Evolutionary conservation across 2,797 vertebrate genomes (phyloP).

Genomic region (Molossus alvarezi): DNA sequence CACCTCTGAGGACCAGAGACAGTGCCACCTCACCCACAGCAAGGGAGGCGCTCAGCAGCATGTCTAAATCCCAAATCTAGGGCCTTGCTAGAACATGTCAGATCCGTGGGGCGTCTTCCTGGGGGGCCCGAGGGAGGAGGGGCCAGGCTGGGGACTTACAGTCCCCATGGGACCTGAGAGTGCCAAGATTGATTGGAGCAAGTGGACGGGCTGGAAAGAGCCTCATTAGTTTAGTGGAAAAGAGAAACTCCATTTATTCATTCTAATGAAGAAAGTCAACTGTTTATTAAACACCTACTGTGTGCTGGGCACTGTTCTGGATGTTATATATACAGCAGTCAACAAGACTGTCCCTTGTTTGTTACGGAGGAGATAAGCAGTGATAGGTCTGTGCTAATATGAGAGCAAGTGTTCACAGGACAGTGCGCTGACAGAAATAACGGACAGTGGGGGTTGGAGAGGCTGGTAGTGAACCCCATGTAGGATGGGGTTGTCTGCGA

Average conservation of each 20-base stretch:
- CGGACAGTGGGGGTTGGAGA: background rate
- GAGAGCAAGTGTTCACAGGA: background rate
- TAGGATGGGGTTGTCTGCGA: background rate
- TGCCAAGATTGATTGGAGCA: background rate
- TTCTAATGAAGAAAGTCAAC: background rate
- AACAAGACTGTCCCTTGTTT: background rate
- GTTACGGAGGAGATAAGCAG: background rate
- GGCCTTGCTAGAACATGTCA: rapidly evolving
- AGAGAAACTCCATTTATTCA: background rate
- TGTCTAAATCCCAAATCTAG: background rate
- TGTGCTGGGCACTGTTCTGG: background rate
- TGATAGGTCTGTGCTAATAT: background rate
- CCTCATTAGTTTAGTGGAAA: background rate
- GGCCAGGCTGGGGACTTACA: background rate
- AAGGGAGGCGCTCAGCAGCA: background rate
- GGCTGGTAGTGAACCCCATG: too few species aligned
- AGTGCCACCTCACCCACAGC: background rate
- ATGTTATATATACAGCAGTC: background rate
- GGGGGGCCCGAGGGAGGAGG: rapidly evolving
- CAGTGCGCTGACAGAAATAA: background rate
- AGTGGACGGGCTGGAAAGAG: background rate
- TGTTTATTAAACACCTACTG: background rate
- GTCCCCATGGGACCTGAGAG: rapidly evolving
- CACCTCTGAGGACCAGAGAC: background rate
- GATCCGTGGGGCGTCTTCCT: too few species aligned